Evolutionary conservation across 2,113 vertebrate species (phyloP), one percentile per base, ranked within the genome.

Genomic region (Blennius ocellaris): DNA sequence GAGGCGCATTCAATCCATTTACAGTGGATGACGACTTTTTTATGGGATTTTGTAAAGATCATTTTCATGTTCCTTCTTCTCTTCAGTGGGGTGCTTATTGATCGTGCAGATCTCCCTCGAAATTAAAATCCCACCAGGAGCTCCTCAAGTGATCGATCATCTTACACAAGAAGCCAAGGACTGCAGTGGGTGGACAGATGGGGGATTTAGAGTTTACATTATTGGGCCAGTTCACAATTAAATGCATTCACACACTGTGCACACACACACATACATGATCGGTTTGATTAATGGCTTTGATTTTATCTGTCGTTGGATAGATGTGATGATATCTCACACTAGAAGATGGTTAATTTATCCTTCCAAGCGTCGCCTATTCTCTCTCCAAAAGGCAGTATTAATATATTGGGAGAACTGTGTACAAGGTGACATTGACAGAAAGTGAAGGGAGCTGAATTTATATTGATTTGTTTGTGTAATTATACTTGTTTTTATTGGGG

Each of bases 171-270:
- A 30, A 36, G 57, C 36, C 7, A 12, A 16, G 54, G 59, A 40
- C 49, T 30, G 67, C 76, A 67, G 78, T 49, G 78, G 68, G 75
- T 43, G 58, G 84, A 84, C 67, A 66, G 74, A 77, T 15, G 17
- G 40, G 63, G 11, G 54, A 83, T 86, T 86, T 76, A 86, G 67
- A 72, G 73, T 79, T 88, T 77, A 70, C 73, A 56, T 73, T 84
- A 77, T 70, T 66, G 72, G 65, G 40, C n/a, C 36, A 56, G 62
- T 86, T 78, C 47, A 69, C 82, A 76, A 50, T 61, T 75, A 59
- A 73, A 73, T 60, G 21, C 21, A 2, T 30, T 30, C 21, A 30
- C 21, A 30, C 21, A 30, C 4, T 4, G 48, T 62, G 21, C 4
- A 30, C 21, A 30, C 21, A 30, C 21, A 30, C 21, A 30, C 21